Evolutionary conservation across 2,113 vertebrate genomes (phyloP).

Genomic region (Xiphophorus maculatus): DNA sequence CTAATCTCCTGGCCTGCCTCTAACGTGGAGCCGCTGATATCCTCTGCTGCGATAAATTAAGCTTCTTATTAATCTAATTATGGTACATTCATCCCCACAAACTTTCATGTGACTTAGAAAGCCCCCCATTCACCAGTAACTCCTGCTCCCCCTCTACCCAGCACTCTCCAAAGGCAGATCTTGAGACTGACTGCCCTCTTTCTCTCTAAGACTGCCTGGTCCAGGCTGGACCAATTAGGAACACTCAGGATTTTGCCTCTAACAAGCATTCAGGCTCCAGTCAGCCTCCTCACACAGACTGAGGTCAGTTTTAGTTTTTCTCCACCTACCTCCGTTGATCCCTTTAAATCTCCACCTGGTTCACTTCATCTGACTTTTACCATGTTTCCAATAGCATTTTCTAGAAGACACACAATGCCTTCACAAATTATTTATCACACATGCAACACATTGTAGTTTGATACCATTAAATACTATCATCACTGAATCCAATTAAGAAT

Average conservation of each 20-base stretch:
- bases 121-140: conserved; percentile 71
- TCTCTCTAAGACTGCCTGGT: conserved; percentile 83
- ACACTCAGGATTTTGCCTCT: conserved; percentile 90
- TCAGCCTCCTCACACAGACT: conserved; percentile 53
- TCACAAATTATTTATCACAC: background rate
- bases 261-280: conserved; percentile 79
- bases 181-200: conserved; percentile 87
- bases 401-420: background rate
- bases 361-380: conserved; percentile 20
- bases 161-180: conserved; percentile 78
- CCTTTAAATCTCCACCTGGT: conserved; percentile 45
- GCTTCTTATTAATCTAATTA: conserved; percentile 99
- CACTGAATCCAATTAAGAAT: no score
- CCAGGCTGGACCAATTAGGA: conserved; percentile 94
- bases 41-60: conserved; percentile 99
- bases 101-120: conserved; percentile 99
- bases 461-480: no score
- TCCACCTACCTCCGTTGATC: conserved; percentile 11
- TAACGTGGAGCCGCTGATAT: conserved; percentile 98
- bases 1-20: conserved; percentile 91
- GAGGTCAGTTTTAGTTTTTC: conserved; percentile 47
- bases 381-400: conserved; percentile 9
- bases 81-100: conserved; percentile 96
- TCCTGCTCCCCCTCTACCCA: conserved; percentile 59
- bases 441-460: background rate